Conservation (phyloP, 2,113 vertebrate species). For the Callionymus lyra region DNA sequence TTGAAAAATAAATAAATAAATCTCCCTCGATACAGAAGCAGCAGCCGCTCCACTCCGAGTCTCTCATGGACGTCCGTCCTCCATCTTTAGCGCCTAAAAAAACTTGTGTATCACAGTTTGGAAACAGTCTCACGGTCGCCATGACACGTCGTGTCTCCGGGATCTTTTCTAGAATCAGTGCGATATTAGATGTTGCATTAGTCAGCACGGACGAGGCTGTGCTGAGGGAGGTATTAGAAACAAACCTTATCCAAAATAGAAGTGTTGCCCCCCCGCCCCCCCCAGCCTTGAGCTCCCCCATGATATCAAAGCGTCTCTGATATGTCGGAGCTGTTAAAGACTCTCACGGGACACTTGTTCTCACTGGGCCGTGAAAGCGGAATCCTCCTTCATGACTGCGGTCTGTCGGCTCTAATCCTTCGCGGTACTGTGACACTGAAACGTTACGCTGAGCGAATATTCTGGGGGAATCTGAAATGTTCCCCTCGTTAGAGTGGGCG, state of each 20-base stretch:
- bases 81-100: too few species aligned
- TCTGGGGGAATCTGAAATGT: too few species aligned
- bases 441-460: constrained; percentile 1
- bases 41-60: too few species aligned
- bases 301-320: constrained; percentile 36
- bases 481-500: too few species aligned
- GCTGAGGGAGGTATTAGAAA: constrained; percentile 50
- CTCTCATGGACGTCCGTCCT: too few species aligned
- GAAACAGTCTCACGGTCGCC: too few species aligned
- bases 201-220: background rate
- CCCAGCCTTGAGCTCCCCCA: constrained; percentile 12
- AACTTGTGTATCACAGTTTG: too few species aligned
- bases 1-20: too few species aligned
- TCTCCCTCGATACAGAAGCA: too few species aligned
- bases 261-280: constrained; percentile 22
- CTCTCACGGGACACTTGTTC: constrained; percentile 16
- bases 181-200: too few species aligned
- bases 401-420: constrained; percentile 4
- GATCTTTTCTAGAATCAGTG: too few species aligned
- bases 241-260: constrained; percentile 67
- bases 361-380: constrained; percentile 16
- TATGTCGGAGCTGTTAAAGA: constrained; percentile 37
- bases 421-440: background rate
- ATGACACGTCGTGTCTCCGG: too few species aligned
- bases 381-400: constrained; percentile 13